Base-by-base conservation (phyloP, 2,113 vertebrate species). In the Sylvia atricapilla region DNA sequence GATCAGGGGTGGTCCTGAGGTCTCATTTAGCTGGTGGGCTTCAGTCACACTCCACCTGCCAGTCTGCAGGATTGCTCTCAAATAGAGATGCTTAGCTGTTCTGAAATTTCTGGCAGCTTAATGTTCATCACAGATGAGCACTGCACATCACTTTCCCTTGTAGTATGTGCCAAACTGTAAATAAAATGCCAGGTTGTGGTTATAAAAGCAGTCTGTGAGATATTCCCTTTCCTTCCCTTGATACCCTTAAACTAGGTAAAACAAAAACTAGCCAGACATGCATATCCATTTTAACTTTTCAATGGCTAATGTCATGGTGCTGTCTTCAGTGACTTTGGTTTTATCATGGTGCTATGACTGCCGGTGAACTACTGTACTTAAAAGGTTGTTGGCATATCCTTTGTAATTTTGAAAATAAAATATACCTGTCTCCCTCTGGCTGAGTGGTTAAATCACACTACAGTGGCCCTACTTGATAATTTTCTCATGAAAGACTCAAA, bases 401-500 rank as follows among this genome's bases (percentile, higher is more conserved):
- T 85, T 14, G 1, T 76, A 49, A 83, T 96, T 80, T 37, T 93
- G 75, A 93, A 90, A 91, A 91, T 83, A 95, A 94, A 95, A 86
- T 90, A 90, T 21, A 55, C 82, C 83, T 80, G 46, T 89, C 66
- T 94, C 33, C 63, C 49, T 92, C 84, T 94, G 93, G 76, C 80
- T 89, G 69, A 91, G 69, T 75, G 78, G 43, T 83, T 88, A 90
- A 93, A 93, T 90, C 78, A 80, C 79, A 77, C 70, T 52, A 52
- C 67, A 59, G 84, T 77, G 91, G 72, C 87, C 75, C 67, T 84
- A 74, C 93, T 93, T 92, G 63, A 81, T 96, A 95, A 90, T 95
- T 97, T 90, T 77, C 75, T 94, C 59, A 74, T 85, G 76, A 86
- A 94, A 91, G 35, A 52, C 90, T 91, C 55, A 91, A 85, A 95